Base-by-base conservation (phyloP, 2,113 vertebrate genomes). In the Clarias gariepinus region DNA sequence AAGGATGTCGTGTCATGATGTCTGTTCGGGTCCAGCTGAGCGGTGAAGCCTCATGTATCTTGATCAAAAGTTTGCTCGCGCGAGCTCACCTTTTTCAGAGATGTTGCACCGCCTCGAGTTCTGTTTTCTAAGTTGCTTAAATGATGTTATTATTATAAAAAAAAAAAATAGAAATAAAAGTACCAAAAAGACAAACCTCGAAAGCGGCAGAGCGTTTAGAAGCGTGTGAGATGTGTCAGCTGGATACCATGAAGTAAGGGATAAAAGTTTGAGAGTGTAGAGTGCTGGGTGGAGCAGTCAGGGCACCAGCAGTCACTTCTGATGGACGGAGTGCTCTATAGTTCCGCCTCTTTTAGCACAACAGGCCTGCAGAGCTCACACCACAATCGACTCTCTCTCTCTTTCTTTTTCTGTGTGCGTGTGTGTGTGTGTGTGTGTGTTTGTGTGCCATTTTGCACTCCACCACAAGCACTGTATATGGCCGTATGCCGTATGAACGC, bases 201-300 rank as follows among this genome's bases (percentile, higher is more conserved):
- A 2, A 30, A 52, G 36, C 15, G 36, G 52, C 80, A 66, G 15
- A 66, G 3, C 53, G 21, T 23, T 28, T 1, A 69, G 23, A 4
- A 55, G 19, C 12, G 74, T 36, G 76, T 41, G 52, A 47, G 33
- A 10, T 80, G 11, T n/a, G 52, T 57, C 15, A 21, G 53, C 11
- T 19, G 33, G 18, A 82, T 28, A 63, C 12, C 28, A 30, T 41
- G 77, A 58, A 25, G 16, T 28, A 33, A 47, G 71, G 30, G 55
- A 61, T 52, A n/a, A 60, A n/a, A 52, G 73, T 41, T 60, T 84
- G 12, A 21, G 63, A 60, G 53, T 81, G 11, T 69, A n/a, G 60
- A 71, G 63, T 9, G 25, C 52, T 41, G 85, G 85, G 85, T 81
- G 85, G 85, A 86, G 85, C 78, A n/a, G 85, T 33, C 15, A 73